These are phyloP conservation scores for Agonopterix subpropinquella DNA, from an alignment of 2,888 invertebrate genomes.

Conservation along the genomic window DNA sequence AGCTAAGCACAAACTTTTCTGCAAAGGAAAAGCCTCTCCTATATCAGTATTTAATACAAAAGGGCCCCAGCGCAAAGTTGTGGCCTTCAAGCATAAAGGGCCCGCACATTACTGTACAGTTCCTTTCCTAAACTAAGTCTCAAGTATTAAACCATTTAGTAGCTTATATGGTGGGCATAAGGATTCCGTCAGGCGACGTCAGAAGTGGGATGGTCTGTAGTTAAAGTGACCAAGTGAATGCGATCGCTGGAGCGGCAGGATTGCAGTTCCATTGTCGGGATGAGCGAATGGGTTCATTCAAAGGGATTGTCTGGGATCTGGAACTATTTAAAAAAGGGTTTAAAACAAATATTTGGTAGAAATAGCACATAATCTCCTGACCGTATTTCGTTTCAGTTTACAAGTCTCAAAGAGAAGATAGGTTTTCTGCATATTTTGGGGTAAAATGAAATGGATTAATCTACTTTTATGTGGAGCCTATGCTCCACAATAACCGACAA, in stretches of 20 bases:
- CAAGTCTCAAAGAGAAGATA: too few species aligned
- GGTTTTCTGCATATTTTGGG: too few species aligned
- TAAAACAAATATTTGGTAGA: not conserved
- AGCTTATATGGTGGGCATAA: too few species aligned
- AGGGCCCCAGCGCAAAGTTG: conserved; percentile 32
- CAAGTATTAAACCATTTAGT: too few species aligned
- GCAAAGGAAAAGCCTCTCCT: conserved; percentile 22
- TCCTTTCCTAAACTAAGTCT: not conserved
- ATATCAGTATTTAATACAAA: conserved; percentile 33
- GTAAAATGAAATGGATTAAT: too few species aligned
- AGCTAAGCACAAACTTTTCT: conserved; percentile 3
- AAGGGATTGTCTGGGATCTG: too few species aligned
- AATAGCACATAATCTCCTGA: too few species aligned
- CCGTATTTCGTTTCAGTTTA: too few species aligned
- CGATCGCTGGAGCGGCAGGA: conserved; percentile 36
- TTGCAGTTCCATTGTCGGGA: conserved; percentile 17
- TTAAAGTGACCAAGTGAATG: conserved; percentile 53
- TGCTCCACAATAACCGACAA: too few species aligned
- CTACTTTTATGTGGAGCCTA: too few species aligned
- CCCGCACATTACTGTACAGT: conserved; percentile 51
- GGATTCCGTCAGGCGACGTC: too few species aligned
- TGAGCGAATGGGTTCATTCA: not conserved
- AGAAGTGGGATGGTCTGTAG: conserved; percentile 17
- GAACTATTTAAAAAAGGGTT: not conserved
- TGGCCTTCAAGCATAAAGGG: conserved; percentile 47